Base-by-base conservation (phyloP, 2,888 invertebrate genomes). In the Sinodicranocentrus sp. region DNA sequence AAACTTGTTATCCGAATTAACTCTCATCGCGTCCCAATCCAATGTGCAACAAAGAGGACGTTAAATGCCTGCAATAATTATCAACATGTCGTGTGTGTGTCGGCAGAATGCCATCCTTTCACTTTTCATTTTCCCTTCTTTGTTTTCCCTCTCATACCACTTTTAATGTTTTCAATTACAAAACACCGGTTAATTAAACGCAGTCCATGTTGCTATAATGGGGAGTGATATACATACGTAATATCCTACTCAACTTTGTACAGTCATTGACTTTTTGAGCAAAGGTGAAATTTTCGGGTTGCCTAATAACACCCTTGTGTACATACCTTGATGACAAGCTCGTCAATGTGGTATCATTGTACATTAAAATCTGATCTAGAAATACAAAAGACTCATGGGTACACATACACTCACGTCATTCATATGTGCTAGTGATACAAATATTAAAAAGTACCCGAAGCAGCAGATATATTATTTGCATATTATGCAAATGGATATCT, bases 1-100 rank as follows among this genome's bases (percentile, higher is more conserved):
- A 33, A 33, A 19, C 61, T 15, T 71, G 63, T 39, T 63, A 39
- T 25, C 44, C n/a, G 26, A 80, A 80, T 80, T 72, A 80, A 80
- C 54, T 72, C 57, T 57, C 72, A 65, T 72, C 52, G 15, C 52
- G 43, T 15, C 48, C 21, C 26, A 78, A 48, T 61, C 28, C 67
- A 23, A 57, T 44, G n/a, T 61, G 13, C 52, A 25, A n/a, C 26
- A 52, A 1, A 33, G 33, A 10, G 33, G 10, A 33, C 33, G 33
- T 21, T 33, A 26, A 28, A 23, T 65, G 8, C 21, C 5, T 8
- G n/a, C 61, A 26, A 26, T 61, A 10, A 61, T 33, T 61, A 23
- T 59, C 59, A 23, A 59, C 17, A 23, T 48, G 48, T 48, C 48
- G 48, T 48, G 10, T 10, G 33, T 6, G 21, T 21, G 48, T 28